Evolutionary conservation across 2,888 invertebrate species (phyloP).

Genomic region (Hirtodrosophila histrioides): DNA sequence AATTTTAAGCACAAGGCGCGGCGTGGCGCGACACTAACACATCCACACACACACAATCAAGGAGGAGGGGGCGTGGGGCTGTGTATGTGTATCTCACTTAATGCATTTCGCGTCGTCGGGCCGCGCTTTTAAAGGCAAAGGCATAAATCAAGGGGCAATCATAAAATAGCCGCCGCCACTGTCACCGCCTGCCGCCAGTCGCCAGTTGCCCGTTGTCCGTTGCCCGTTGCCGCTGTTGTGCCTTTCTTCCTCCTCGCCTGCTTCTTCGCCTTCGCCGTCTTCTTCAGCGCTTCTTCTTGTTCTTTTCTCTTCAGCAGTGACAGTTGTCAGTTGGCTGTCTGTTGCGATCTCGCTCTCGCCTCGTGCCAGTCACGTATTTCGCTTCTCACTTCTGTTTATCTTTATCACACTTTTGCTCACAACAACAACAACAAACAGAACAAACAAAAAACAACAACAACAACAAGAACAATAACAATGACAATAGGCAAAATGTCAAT

Average conservation of each 20-base stretch:
- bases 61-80: neutral
- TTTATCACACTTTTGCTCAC: constrained; percentile 43
- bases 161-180: constrained; percentile 50
- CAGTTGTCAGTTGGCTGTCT: constrained; percentile 8
- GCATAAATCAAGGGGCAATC: constrained; percentile 67
- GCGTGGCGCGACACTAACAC: constrained; percentile 58
- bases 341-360: constrained; percentile 39
- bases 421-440: constrained; percentile 17
- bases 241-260: constrained; percentile 7
- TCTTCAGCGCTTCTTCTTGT: constrained; percentile 7
- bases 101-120: constrained; percentile 57
- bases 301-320: constrained; percentile 9
- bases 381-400: constrained; percentile 21
- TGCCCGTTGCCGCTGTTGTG: neutral
- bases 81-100: constrained; percentile 49
- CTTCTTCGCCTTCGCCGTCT: constrained; percentile 3
- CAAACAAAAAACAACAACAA: constrained; percentile 13
- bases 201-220: neutral
- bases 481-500: constrained; percentile 37
- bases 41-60: constrained; percentile 35
- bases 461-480: constrained; percentile 37
- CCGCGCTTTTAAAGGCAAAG: constrained; percentile 40
- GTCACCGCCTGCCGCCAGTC: constrained; percentile 24
- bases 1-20: constrained; percentile 64
- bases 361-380: constrained; percentile 38